A percentile compares a stretch with the other conserved stretches of the same genome.
Conservation (phyloP, 2,113 vertebrate species). For the Coryphaenoides rupestris region DNA sequence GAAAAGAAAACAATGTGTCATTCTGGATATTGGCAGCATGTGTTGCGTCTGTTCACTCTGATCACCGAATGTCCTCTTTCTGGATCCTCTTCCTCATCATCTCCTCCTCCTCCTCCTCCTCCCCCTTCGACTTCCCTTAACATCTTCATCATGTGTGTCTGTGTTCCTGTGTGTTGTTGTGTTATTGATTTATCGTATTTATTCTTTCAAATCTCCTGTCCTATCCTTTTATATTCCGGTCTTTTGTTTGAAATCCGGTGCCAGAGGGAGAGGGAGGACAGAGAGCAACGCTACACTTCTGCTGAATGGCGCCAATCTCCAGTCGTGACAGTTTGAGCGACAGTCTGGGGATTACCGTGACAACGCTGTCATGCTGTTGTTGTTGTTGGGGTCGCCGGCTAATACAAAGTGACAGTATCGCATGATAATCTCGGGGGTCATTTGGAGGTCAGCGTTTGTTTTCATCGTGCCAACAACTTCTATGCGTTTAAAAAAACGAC, state of each 20-base stretch:
- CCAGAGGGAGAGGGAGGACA: neutral
- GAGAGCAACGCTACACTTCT: constrained; percentile 34
- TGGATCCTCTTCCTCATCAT: constrained; percentile 4
- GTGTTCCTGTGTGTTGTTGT: constrained; percentile 18
- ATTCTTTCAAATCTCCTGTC: too few species aligned
- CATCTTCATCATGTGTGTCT: constrained; percentile 6
- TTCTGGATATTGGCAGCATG: constrained; percentile 30
- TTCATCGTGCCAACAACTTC: constrained; percentile 28
- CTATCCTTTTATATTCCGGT: too few species aligned
- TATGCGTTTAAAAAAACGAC: too few species aligned
- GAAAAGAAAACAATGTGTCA: neutral
- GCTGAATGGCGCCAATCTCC: constrained; percentile 51
- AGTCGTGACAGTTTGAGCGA: constrained; percentile 40
- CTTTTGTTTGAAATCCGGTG: too few species aligned
- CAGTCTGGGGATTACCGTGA: constrained; percentile 54
- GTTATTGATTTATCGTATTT: constrained; percentile 3
- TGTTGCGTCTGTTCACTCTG: constrained; percentile 41
- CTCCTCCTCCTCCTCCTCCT: neutral
- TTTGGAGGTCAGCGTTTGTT: constrained; percentile 36
- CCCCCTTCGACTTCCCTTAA: neutral
- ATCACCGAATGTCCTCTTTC: constrained; percentile 26
- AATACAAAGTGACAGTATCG: constrained; percentile 59
- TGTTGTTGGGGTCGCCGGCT: constrained; percentile 32
- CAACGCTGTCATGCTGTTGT: constrained; percentile 60
- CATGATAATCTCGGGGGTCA: constrained; percentile 54